A percentile compares a stretch with the other conserved stretches of the same genome.
Evolutionary conservation across 2,888 invertebrate genomes (phyloP).

Genomic region (Harpalus rufipes): DNA sequence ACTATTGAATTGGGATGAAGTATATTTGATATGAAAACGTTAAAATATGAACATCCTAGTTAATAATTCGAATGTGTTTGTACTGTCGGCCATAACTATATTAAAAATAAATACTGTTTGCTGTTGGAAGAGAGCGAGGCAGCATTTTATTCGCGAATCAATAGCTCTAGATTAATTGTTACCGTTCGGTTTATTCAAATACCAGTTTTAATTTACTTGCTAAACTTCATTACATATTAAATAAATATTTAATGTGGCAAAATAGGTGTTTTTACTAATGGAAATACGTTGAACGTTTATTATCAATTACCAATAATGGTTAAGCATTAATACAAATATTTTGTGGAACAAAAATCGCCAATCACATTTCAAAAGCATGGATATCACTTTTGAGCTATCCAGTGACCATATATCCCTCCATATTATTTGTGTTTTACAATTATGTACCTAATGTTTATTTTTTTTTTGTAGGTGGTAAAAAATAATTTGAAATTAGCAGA

Average conservation of each 20-base stretch:
- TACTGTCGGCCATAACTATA: conserved; percentile 10
- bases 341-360: too few species aligned
- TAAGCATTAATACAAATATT: too few species aligned
- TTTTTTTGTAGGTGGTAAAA: conserved; percentile 1
- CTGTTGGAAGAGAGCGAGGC: neutral
- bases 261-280: conserved; percentile 15
- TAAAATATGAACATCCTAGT: conserved; percentile 24
- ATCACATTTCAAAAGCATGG: too few species aligned
- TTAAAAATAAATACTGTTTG: conserved; percentile 40
- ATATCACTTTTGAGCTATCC: too few species aligned
- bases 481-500: conserved; percentile 2
- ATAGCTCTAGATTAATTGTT: conserved; percentile 4
- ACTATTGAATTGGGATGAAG: neutral
- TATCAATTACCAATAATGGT: neutral
- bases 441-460: neutral
- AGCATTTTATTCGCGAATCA: conserved; percentile 10
- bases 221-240: conserved; percentile 26
- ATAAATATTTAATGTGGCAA: conserved; percentile 5
- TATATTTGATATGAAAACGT: conserved; percentile 25
- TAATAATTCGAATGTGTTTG: conserved; percentile 37
- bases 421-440: neutral
- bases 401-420: too few species aligned
- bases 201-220: conserved; percentile 24
- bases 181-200: neutral
- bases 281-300: neutral